These are phyloP conservation scores for Manis crassicaudata DNA, from an alignment of 2,797 vertebrate genomes.

Conservation along the genomic window DNA sequence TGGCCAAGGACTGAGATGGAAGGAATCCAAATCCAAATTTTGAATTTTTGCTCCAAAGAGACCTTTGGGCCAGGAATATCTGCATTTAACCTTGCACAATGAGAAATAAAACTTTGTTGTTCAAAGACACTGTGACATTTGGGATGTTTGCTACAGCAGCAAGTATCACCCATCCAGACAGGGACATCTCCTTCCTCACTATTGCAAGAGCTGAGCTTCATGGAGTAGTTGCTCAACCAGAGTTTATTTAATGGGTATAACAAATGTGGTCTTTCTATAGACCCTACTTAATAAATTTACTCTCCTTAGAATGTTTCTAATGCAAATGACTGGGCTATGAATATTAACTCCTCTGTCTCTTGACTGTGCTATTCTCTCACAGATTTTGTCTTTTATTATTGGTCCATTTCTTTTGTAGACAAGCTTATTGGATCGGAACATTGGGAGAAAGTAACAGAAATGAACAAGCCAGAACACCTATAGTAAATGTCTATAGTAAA, in stretches of 20 bases:
- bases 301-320: background rate
- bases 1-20: background rate
- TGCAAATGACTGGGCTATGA: background rate
- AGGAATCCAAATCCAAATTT: background rate
- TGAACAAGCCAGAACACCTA: background rate
- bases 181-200: background rate
- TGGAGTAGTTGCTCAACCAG: background rate
- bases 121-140: background rate
- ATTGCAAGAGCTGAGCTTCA: background rate
- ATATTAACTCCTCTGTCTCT: background rate
- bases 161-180: background rate
- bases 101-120: constrained; percentile 3
- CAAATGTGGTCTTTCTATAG: constrained; percentile 17
- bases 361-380: background rate
- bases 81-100: background rate
- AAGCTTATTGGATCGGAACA: constrained; percentile 21
- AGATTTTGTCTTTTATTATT: constrained; percentile 11
- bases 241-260: background rate
- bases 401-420: background rate
- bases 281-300: background rate
- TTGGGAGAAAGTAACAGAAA: constrained; percentile 23
- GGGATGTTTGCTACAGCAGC: background rate
- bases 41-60: background rate
- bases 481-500: background rate
- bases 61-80: background rate